These are phyloP conservation scores for Pelvicachromis taeniatus DNA, from an alignment of 2,113 vertebrate species.

Conservation along the genomic window DNA sequence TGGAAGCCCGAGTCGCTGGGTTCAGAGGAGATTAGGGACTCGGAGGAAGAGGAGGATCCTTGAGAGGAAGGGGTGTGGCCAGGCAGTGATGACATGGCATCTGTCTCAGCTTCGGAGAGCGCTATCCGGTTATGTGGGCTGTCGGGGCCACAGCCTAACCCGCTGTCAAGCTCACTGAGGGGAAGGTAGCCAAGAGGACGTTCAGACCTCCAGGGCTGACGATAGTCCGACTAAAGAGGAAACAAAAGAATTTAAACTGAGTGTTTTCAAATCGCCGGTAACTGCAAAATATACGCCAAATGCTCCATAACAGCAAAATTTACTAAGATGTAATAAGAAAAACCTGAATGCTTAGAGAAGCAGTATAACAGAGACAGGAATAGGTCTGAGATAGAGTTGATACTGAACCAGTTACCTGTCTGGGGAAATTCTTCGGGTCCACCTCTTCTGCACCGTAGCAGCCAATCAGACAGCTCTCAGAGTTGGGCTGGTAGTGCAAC, in stretches of 20 bases:
- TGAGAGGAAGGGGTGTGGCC: constrained; percentile 59
- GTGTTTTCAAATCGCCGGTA: neutral
- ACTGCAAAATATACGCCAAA: neutral
- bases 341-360: neutral
- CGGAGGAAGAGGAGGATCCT: constrained; percentile 42
- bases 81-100: constrained; percentile 47
- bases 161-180: constrained; percentile 58
- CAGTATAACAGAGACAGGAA: neutral
- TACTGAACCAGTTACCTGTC: constrained; percentile 37
- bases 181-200: constrained; percentile 45
- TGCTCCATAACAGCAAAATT: neutral
- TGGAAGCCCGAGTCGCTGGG: constrained; percentile 68
- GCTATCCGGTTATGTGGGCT: constrained; percentile 45
- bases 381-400: rapidly evolving
- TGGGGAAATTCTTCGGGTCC: constrained; percentile 19
- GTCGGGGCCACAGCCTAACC: constrained; percentile 52
- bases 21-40: constrained; percentile 60
- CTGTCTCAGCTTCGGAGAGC: constrained; percentile 59
- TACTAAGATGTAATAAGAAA: neutral
- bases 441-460: constrained; percentile 55
- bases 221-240: constrained; percentile 36
- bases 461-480: constrained; percentile 65
- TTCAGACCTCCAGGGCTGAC: constrained; percentile 23
- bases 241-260: neutral
- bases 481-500: constrained; percentile 53